A percentile compares a stretch with the other conserved stretches of the same genome.
phyloP scores from a whole-genome alignment of 2,113 vertebrate species.

The Sprattus sprattus region DNA sequence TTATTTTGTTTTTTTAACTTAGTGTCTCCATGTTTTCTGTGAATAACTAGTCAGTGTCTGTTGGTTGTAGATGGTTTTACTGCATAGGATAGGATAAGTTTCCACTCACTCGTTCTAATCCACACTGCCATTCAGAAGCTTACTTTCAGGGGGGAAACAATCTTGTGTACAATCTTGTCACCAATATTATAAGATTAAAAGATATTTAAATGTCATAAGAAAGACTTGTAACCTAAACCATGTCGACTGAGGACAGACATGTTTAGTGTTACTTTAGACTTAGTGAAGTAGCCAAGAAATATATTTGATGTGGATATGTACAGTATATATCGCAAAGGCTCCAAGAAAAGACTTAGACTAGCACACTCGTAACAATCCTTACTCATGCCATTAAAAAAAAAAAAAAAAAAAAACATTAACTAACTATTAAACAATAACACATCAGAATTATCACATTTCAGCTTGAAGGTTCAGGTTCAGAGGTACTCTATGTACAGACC shows the following conservation, averaged over 20 bases:
- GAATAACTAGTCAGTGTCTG: constrained; percentile 19
- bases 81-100: constrained; percentile 26
- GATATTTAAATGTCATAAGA: not conserved
- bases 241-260: not conserved
- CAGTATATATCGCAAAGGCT: constrained; percentile 2
- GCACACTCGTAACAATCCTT: not conserved
- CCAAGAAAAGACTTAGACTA: not conserved
- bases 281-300: not conserved
- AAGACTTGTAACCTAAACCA: not conserved
- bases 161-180: constrained; percentile 15
- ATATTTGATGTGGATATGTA: constrained; percentile 16
- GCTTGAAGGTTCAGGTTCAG: not conserved
- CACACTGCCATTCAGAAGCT: not conserved
- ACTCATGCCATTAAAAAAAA: not conserved
- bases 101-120: not conserved
- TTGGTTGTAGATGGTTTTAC: constrained; percentile 12
- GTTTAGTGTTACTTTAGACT: constrained; percentile 12
- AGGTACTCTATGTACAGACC: not conserved
- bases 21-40: constrained; percentile 65
- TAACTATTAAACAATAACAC: not conserved
- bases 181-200: not conserved
- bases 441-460: not conserved
- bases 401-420: not conserved
- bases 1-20: constrained; percentile 34
- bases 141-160: not conserved